Base-by-base conservation (phyloP, 2,113 vertebrate species). In the Oncorhynchus masou region DNA sequence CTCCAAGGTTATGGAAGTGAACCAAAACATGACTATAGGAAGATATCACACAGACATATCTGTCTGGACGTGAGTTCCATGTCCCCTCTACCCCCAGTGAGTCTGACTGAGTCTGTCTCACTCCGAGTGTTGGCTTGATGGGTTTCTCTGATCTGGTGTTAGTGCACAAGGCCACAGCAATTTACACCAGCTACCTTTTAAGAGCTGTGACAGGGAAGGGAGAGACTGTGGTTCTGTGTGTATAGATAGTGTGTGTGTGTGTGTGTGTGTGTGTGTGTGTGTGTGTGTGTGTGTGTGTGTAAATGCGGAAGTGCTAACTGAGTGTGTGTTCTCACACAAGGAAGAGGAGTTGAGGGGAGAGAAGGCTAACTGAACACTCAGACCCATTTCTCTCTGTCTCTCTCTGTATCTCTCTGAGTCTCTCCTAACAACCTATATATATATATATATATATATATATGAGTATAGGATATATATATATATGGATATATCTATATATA, bases 281-380 rank as follows among this genome's bases (percentile, higher is more conserved):
- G 66, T 68, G 74, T 68, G 29, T 59, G 65, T 48, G 73, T 27
- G 75, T 74, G 71, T 75, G 83, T 77, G 88, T 88, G 88, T 86
- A 79, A 90, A 89, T 87, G 84, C 77, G 83, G 81, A 85, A 77
- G 88, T 87, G 87, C 78, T 85, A 80, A 88, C 90, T 84, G 84
- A 75, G 71, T 74, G 68, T 69, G 72, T 87, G 90, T 89, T 89
- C 84, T 84, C 88, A 87, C 81, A 81, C 27, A 34, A 77, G 77
- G 70, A 70, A 74, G 75, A 79, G 80, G 78, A 75, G 70, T 73
- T 72, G 72, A 75, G 75, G 79, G 78, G 79, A 74, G 71, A 74
- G 74, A 74, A 77, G 74, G 57, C 68, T 78, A 71, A 76, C 13
- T 66, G 70, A 79, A 75, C 78, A 51, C 73, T 76, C 64, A 51